A percentile compares a stretch with the other conserved stretches of the same genome.
These are phyloP conservation scores for Morus bassanus DNA, from an alignment of 2,797 vertebrate genomes.

Conservation along the genomic window DNA sequence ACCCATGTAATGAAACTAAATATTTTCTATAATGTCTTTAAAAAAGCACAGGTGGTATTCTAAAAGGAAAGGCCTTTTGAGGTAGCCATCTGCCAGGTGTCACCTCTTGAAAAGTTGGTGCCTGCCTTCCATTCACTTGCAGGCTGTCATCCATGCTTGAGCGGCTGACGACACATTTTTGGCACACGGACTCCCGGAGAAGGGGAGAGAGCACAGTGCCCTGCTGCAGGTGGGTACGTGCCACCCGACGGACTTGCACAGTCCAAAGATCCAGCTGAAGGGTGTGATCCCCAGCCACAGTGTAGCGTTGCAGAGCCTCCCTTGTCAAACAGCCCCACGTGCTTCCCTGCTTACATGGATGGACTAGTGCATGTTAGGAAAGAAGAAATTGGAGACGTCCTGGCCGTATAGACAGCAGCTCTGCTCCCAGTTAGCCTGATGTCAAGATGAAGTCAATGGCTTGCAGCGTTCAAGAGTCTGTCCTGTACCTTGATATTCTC, in stretches of 20 bases:
- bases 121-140: background rate
- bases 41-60: background rate
- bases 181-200: background rate
- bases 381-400: background rate
- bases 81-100: background rate
- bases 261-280: background rate
- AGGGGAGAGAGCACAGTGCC: background rate
- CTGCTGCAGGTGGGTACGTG: background rate
- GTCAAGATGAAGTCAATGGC: background rate
- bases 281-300: accelerated
- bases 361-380: background rate
- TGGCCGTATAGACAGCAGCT: background rate
- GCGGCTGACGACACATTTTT: background rate
- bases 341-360: background rate
- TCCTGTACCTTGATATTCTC: background rate
- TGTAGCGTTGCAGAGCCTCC: background rate
- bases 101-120: background rate
- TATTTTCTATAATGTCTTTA: background rate
- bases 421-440: background rate
- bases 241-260: background rate
- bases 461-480: background rate
- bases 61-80: background rate
- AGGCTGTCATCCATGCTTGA: background rate
- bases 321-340: background rate
- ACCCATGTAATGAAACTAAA: background rate